phyloP scores from a whole-genome alignment of 2,113 vertebrate genomes.

The Motacilla alba region DNA sequence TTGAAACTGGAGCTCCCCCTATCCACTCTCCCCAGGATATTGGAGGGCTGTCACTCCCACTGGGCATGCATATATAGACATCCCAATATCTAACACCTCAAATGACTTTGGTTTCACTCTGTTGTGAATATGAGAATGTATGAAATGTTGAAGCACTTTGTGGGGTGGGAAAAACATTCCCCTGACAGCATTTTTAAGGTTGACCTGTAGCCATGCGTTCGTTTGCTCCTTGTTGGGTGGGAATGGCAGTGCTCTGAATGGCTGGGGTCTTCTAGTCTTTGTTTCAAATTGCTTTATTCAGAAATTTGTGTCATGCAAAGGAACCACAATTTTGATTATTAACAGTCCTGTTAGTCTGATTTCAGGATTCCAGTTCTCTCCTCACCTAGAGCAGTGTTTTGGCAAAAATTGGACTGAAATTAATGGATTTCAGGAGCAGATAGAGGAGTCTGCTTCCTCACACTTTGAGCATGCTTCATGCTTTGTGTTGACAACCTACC shows the following conservation, averaged over 20 bases:
- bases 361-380: not conserved
- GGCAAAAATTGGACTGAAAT: not conserved
- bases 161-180: not conserved
- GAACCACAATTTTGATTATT: not conserved
- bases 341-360: not conserved
- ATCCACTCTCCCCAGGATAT: not conserved
- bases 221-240: not conserved
- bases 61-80: not conserved
- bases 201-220: not conserved
- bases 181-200: not conserved
- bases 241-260: not conserved
- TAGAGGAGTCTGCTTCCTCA: not conserved
- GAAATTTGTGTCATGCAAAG: not conserved
- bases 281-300: not conserved
- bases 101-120: not conserved
- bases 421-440: not conserved
- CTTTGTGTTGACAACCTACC: not conserved
- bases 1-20: constrained; percentile 42
- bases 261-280: not conserved
- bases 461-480: not conserved
- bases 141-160: not conserved
- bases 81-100: not conserved
- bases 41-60: not conserved
- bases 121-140: not conserved
- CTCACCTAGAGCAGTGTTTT: not conserved